Conservation (phyloP, 2,797 vertebrate species). For the Jordanella pulchra region DNA sequence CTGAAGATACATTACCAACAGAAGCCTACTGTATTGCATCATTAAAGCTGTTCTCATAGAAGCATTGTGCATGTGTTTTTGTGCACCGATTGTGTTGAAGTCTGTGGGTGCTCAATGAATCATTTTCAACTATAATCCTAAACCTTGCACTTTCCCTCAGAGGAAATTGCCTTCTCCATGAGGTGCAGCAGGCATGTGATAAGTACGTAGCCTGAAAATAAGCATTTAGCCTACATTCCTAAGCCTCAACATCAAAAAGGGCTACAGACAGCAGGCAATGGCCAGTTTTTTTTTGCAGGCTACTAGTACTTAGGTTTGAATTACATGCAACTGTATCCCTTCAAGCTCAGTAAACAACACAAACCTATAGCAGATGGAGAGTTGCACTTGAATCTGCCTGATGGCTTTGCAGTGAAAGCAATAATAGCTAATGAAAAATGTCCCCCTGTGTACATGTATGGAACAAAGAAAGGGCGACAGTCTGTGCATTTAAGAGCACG, state of each 20-base stretch:
- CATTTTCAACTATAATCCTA: slow-evolving; percentile 54
- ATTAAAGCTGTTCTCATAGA: slow-evolving; percentile 45
- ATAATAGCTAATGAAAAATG: slow-evolving; percentile 8
- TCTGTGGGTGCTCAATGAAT: slow-evolving; percentile 26
- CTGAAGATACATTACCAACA: slow-evolving; percentile 61
- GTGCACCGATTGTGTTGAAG: neutral
- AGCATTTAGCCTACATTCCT: slow-evolving; percentile 69
- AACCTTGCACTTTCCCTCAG: slow-evolving; percentile 50
- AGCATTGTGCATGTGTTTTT: slow-evolving; percentile 23
- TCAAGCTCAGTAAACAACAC: slow-evolving; percentile 32
- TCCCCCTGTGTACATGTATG: neutral
- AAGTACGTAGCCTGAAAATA: slow-evolving; percentile 58
- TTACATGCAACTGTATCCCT: slow-evolving; percentile 14
- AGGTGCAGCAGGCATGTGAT: slow-evolving; percentile 61
- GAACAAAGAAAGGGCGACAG: slow-evolving; percentile 19
- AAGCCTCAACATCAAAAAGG: slow-evolving; percentile 60
- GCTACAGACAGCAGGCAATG: slow-evolving; percentile 41
- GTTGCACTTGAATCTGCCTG: slow-evolving; percentile 12
- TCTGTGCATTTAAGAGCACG: slow-evolving; percentile 44
- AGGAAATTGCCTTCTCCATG: slow-evolving; percentile 53
- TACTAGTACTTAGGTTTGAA: slow-evolving; percentile 25
- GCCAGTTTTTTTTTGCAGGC: slow-evolving; percentile 17
- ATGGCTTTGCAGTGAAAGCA: slow-evolving; percentile 6
- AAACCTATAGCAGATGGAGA: slow-evolving; percentile 11
- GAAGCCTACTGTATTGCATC: slow-evolving; percentile 57